Conservation (phyloP, 2,113 vertebrate genomes). For the human region DNA sequence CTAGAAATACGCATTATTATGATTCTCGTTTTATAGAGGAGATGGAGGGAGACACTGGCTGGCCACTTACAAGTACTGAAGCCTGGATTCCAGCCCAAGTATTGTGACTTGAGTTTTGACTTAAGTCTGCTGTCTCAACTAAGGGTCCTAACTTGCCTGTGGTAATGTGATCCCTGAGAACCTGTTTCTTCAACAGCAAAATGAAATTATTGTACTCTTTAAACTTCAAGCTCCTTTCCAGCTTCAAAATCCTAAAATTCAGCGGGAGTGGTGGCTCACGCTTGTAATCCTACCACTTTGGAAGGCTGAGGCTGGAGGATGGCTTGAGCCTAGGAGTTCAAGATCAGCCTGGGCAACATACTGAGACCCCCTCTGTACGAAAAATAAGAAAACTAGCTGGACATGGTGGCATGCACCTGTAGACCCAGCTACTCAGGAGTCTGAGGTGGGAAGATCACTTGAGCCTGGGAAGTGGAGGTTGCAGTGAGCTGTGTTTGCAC, state of each 20-base stretch:
- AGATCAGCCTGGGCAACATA: background rate
- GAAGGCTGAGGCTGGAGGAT: background rate
- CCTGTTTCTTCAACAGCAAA: slow-evolving; percentile 22
- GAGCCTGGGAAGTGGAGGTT: background rate
- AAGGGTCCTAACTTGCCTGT: background rate
- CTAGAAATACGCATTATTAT: background rate
- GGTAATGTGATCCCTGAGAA: background rate
- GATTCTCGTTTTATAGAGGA: background rate
- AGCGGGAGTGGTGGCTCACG: too few species aligned
- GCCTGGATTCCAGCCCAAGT: background rate
- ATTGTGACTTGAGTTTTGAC: background rate
- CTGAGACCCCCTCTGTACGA: background rate
- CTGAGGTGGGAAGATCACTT: background rate
- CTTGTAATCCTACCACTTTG: background rate
- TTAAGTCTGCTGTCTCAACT: background rate
- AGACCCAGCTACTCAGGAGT: too few species aligned
- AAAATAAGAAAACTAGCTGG: background rate
- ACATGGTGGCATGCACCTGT: background rate
- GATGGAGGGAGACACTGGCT: background rate
- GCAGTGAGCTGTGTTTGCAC: background rate
- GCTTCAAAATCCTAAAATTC: slow-evolving; percentile 44
- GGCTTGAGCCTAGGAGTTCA: background rate
- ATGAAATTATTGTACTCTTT: background rate
- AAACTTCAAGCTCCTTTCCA: slow-evolving; percentile 16
- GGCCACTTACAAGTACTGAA: background rate